Evolutionary conservation across 2,113 vertebrate genomes (phyloP).

Genomic region (Ameiurus melas): DNA sequence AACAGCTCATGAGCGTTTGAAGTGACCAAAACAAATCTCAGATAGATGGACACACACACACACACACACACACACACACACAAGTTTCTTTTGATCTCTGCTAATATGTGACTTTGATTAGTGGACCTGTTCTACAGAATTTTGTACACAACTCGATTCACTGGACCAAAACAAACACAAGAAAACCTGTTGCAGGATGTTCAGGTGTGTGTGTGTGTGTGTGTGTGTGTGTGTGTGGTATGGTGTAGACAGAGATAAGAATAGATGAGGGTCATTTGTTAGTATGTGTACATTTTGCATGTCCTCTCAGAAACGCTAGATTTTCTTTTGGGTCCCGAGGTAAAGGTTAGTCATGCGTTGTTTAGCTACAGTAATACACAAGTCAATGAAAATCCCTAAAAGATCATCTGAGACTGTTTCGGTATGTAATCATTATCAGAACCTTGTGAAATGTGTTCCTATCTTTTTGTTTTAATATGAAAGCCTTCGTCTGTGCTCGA

Average conservation of each 20-base stretch:
- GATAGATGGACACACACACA: neutral
- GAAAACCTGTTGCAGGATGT: neutral
- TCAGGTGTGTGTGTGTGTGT: slow-evolving; percentile 11
- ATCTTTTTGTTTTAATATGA: slow-evolving; percentile 10
- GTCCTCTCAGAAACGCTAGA: neutral
- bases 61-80: slow-evolving; percentile 16
- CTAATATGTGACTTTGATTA: neutral
- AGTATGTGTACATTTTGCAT: neutral
- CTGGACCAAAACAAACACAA: slow-evolving; percentile 30
- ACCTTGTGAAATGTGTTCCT: neutral
- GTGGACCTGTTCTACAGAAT: neutral
- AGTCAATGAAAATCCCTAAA: neutral
- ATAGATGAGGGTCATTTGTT: neutral
- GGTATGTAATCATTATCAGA: slow-evolving; percentile 20
- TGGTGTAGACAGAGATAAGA: neutral
- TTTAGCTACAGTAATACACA: neutral
- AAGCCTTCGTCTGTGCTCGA: slow-evolving; percentile 29
- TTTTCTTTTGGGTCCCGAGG: neutral
- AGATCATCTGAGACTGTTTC: neutral
- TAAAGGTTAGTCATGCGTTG: neutral
- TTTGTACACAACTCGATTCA: neutral
- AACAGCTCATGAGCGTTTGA: neutral
- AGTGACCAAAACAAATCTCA: slow-evolving; percentile 13
- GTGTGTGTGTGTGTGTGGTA: neutral
- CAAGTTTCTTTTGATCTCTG: neutral